phyloP scores from a whole-genome alignment of 2,113 vertebrate species.

The Cepphus grylle region DNA sequence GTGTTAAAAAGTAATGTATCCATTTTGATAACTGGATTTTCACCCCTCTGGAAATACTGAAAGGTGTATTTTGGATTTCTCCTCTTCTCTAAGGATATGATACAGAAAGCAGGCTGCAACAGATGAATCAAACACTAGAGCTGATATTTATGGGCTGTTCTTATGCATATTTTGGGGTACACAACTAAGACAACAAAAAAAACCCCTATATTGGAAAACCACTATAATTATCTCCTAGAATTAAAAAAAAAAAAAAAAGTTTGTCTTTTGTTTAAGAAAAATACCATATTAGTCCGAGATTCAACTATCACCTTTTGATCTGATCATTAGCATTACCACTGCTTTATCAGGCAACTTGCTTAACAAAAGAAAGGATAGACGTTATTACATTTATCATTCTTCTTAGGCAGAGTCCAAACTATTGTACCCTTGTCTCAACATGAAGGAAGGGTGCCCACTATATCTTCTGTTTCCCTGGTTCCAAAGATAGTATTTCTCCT shows the following conservation, averaged over 20 bases:
- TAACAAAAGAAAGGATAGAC: not conserved
- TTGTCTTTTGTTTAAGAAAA: not conserved
- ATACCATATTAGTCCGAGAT: not conserved
- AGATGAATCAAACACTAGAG: not conserved
- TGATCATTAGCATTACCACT: not conserved
- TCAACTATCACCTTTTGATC: not conserved
- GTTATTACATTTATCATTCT: not conserved
- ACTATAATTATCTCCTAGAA: not conserved
- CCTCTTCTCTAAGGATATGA: not conserved
- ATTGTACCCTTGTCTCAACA: not conserved
- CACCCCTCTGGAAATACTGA: not conserved
- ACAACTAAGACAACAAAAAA: not conserved
- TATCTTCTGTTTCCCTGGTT: not conserved
- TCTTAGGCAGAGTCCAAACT: not conserved
- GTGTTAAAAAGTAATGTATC: not conserved
- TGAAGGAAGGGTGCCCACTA: not conserved
- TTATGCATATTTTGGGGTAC: not conserved
- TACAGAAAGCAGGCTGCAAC: not conserved
- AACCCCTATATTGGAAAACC: accelerated
- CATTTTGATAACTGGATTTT: not conserved
- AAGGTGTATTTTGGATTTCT: not conserved
- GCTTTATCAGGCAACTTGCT: not conserved
- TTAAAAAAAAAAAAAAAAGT: not conserved
- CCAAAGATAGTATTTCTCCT: not conserved
- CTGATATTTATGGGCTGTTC: not conserved